Evolutionary conservation across 2,113 vertebrate genomes (phyloP).

Genomic region (Vombatus ursinus): DNA sequence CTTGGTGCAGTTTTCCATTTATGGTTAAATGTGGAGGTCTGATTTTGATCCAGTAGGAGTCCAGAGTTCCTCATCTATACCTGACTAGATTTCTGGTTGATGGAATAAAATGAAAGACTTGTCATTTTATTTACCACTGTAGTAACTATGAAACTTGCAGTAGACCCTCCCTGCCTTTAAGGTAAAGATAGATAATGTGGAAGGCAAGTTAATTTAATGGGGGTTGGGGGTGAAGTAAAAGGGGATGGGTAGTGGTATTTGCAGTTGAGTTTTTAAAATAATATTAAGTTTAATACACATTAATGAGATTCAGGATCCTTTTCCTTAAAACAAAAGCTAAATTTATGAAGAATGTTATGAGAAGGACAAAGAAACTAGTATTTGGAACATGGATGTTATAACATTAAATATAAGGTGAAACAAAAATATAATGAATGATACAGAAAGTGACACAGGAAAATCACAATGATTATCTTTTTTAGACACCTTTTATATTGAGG

Average conservation of each 20-base stretch:
- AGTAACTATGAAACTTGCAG: neutral
- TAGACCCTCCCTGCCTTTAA: rapidly evolving
- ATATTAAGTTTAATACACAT: neutral
- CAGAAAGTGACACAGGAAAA: neutral
- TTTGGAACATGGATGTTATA: neutral
- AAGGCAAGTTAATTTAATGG: neutral
- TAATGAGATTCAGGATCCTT: neutral
- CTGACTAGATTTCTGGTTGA: neutral
- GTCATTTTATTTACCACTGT: neutral
- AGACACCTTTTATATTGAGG: neutral
- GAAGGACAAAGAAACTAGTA: neutral
- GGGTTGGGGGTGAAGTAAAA: neutral
- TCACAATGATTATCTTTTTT: neutral
- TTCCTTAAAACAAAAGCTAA: neutral
- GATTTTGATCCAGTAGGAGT: neutral
- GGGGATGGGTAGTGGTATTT: neutral
- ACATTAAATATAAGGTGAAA: neutral
- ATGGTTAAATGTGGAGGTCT: neutral
- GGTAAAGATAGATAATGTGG: neutral
- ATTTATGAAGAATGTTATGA: conserved; percentile 20
- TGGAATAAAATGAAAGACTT: neutral
- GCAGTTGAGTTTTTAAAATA: neutral
- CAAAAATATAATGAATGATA: neutral
- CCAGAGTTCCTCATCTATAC: neutral
- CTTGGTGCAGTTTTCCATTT: rapidly evolving